Conservation (phyloP, 2,113 vertebrate species). For the Sakesphorus luctuosus region DNA sequence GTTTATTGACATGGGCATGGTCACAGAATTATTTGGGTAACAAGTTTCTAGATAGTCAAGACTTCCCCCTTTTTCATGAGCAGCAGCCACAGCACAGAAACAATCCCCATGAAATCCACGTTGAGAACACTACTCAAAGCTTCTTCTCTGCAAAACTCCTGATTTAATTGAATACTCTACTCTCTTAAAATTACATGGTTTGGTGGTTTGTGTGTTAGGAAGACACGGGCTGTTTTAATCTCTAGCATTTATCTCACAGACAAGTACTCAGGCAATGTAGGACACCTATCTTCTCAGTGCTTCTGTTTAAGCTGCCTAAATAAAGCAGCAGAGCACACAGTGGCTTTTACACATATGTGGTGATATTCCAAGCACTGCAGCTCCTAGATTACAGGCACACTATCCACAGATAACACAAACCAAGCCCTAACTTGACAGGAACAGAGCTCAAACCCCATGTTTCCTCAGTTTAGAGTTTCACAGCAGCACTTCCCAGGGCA, state of each 20-base stretch:
- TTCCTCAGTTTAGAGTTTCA: not conserved
- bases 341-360: not conserved
- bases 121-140: not conserved
- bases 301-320: constrained; percentile 17
- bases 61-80: not conserved
- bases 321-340: not conserved
- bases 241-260: not conserved
- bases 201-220: not conserved
- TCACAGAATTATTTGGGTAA: not conserved
- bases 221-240: not conserved
- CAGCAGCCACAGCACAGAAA: not conserved
- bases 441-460: not conserved
- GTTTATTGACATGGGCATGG: not conserved
- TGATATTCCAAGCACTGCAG: not conserved
- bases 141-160: not conserved
- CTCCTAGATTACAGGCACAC: not conserved
- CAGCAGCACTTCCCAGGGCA: not conserved
- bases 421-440: not conserved
- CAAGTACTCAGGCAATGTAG: not conserved
- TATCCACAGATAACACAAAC: not conserved
- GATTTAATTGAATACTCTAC: not conserved
- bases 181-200: not conserved
- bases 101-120: not conserved
- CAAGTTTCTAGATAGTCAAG: not conserved
- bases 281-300: constrained; percentile 1